Percentiles rank a stretch among this genome's conserved stretches.
phyloP scores from a whole-genome alignment of 1,140 invertebrate species.

The Condylostylus longicornis region DNA sequence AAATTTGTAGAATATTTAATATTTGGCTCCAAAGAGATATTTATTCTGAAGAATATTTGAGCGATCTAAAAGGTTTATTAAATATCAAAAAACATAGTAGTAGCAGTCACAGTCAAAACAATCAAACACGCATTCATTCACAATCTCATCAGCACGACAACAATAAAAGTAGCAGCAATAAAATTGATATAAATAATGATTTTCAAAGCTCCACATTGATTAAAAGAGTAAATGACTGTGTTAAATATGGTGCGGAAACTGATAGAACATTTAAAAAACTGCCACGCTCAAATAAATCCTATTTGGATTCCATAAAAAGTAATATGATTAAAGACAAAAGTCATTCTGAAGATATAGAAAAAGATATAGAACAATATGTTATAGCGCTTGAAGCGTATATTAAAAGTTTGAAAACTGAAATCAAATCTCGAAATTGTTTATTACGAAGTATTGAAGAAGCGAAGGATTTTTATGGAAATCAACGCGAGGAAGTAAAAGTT shows the following conservation, averaged over 20 bases:
- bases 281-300: slow-evolving; percentile 24
- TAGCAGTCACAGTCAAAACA: slow-evolving; percentile 42
- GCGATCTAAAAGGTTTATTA: slow-evolving; percentile 64
- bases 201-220: slow-evolving; percentile 34
- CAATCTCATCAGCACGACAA: neutral
- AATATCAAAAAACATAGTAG: slow-evolving; percentile 57
- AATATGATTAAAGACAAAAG: slow-evolving; percentile 48
- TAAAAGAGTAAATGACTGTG: slow-evolving; percentile 37
- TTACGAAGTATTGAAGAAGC: slow-evolving; percentile 61
- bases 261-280: slow-evolving; percentile 31
- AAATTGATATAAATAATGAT: too few species aligned
- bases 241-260: slow-evolving; percentile 27
- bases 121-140: slow-evolving; percentile 47
- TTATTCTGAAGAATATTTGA: slow-evolving; percentile 73
- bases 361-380: slow-evolving; percentile 70
- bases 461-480: slow-evolving; percentile 75
- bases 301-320: slow-evolving; percentile 25
- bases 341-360: slow-evolving; percentile 72
- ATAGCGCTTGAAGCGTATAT: slow-evolving; percentile 66
- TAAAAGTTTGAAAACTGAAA: slow-evolving; percentile 60
- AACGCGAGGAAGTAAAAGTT: slow-evolving; percentile 81
- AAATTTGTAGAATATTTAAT: slow-evolving; percentile 77
- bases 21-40: slow-evolving; percentile 86
- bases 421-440: slow-evolving; percentile 60
- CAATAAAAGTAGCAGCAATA: neutral